Conservation (phyloP, 2,113 vertebrate species). For the Cyphotilapia sp. region DNA sequence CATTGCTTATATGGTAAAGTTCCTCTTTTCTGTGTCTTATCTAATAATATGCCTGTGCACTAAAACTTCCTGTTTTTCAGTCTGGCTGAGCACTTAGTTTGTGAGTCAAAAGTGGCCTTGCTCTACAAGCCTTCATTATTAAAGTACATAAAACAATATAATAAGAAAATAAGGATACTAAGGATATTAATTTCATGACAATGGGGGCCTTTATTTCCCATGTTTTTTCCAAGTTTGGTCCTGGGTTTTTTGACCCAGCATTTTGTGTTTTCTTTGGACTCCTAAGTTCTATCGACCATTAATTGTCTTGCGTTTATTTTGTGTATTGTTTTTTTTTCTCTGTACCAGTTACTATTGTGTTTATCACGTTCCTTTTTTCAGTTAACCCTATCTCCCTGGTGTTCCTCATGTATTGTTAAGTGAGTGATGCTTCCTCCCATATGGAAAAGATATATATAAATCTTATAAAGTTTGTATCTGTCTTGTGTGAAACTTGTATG, state of each 20-base stretch:
- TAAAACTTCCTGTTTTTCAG: too few species aligned
- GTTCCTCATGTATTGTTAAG: not conserved
- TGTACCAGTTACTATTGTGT: not conserved
- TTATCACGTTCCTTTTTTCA: fast-evolving
- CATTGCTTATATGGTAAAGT: too few species aligned
- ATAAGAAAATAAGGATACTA: too few species aligned
- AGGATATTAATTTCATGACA: too few species aligned
- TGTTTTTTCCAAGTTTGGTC: not conserved
- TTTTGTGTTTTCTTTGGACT: not conserved
- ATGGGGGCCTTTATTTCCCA: not conserved
- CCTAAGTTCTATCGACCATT: not conserved
- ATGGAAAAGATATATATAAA: not conserved
- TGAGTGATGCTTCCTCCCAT: not conserved
- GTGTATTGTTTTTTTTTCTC: fast-evolving
- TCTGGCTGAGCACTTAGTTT: too few species aligned
- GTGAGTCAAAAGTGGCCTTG: too few species aligned
- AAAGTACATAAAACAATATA: too few species aligned
- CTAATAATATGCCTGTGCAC: too few species aligned
- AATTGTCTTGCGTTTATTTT: not conserved
- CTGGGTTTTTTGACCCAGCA: not conserved
- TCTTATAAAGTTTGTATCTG: not conserved
- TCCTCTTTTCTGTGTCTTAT: too few species aligned
- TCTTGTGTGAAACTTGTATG: not conserved
- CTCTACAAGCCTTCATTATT: too few species aligned
- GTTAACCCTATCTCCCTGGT: not conserved